phyloP scores from a whole-genome alignment of 2,113 vertebrate species.

The Silurus meridionalis region DNA sequence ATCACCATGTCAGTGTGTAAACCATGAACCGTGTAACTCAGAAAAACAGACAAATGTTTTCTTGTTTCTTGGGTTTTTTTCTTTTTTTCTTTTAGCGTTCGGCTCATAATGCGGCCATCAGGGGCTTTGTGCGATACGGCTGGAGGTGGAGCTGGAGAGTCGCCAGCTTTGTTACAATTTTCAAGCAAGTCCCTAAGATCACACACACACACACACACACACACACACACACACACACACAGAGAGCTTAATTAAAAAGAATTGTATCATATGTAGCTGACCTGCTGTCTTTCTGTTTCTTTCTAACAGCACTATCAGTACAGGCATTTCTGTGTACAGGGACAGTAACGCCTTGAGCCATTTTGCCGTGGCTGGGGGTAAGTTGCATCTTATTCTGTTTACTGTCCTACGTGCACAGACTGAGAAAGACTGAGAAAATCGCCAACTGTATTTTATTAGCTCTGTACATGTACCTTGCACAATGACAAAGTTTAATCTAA shows the following conservation, averaged over 20 bases:
- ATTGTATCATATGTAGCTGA: neutral
- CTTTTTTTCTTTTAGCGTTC: slow-evolving; percentile 72
- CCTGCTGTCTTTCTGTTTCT: neutral
- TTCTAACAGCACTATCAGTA: slow-evolving; percentile 76
- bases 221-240: neutral
- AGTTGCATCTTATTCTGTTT: slow-evolving; percentile 53
- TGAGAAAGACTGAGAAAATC: no score
- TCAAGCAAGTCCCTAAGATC: slow-evolving; percentile 79
- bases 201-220: no score
- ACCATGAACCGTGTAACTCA: neutral
- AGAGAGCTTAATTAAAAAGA: neutral
- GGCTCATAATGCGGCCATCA: slow-evolving; percentile 81
- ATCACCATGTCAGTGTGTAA: neutral
- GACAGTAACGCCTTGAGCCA: slow-evolving; percentile 76
- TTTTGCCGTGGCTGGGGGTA: slow-evolving; percentile 85
- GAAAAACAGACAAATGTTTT: neutral
- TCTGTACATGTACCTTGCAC: no score
- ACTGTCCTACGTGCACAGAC: no score
- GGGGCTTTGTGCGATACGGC: slow-evolving; percentile 89
- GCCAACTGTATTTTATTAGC: no score
- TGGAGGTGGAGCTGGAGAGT: slow-evolving; percentile 97
- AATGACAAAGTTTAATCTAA: no score
- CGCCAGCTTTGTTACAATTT: slow-evolving; percentile 78
- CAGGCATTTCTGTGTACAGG: slow-evolving; percentile 78
- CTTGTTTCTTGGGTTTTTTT: slow-evolving; percentile 40